Evolutionary conservation across 2,888 invertebrate genomes (phyloP), one percentile per base, ranked within the genome.

Genomic region (Eupsilia transversa): DNA sequence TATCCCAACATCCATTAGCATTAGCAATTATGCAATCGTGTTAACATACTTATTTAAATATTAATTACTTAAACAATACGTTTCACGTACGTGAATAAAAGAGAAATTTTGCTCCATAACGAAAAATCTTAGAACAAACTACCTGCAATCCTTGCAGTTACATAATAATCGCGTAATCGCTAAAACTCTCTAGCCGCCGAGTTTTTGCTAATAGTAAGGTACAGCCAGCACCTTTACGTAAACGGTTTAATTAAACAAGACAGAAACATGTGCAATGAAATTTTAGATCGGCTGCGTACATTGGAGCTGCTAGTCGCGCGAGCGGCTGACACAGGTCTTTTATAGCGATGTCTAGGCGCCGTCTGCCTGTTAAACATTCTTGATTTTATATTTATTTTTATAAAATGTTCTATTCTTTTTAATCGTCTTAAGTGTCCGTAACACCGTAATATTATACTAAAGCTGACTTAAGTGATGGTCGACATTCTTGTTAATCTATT

Each of bases 241-340:
- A 77, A 77, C 64, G 56, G 27, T 71, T 61, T 85, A 83, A 86
- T 87, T 86, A 81, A 78, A 85, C 81, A 83, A 38, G 86, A 86
- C 85, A 81, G 76, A 80, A 79, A 88, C 86, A 88, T 74, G 87
- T 79, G 76, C 79, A 83, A 77, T 81, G 80, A 87, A 87, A 87
- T 85, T 87, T 76, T 80, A 87, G 87, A 88, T 80, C 77, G 66
- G 63, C 35, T 14, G 52, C 59, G 82, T 74, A 75, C 63, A 77
- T 67, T 73, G 30, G 64, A 82, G 78, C 59, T 49, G 63, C 61
- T 35, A 63, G 72, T 56, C 17, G 63, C 64, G 63, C 70, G 65
- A 71, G 63, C 69, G 52, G 72, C 63, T 57, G 60, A 38, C 57
- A 57, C 68, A 33, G 63, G 63, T 65, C 59, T 79, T 66, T 69